These are phyloP conservation scores for Kryptopterus vitreolus DNA, from an alignment of 2,797 vertebrate genomes.

Conservation along the genomic window DNA sequence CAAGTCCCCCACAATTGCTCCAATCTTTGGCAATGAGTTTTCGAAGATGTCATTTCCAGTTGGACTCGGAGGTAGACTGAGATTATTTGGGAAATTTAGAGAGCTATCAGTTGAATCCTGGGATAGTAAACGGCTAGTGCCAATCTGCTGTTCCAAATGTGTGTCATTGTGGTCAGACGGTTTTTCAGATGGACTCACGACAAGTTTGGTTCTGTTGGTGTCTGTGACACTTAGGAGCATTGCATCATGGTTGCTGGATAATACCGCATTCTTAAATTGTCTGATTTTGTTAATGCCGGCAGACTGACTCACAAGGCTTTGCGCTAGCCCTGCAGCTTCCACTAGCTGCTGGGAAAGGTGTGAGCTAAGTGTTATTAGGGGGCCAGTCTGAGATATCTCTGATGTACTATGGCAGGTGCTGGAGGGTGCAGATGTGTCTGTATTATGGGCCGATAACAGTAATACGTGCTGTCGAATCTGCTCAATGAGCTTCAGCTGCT, in stretches of 20 bases:
- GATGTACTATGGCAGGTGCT: conserved; percentile 83
- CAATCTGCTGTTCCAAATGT: conserved; percentile 80
- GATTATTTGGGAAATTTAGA: conserved; percentile 67
- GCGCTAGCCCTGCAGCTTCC: conserved; percentile 93
- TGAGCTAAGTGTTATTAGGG: conserved; percentile 93
- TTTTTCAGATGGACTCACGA: conserved; percentile 72
- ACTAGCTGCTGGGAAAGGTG: conserved; percentile 98
- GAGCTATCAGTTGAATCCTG: conserved; percentile 79
- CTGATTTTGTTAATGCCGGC: conserved; percentile 93
- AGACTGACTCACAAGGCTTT: conserved; percentile 97
- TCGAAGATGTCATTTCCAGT: conserved; percentile 88
- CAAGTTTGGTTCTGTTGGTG: conserved; percentile 61
- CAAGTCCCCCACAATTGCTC: conserved; percentile 91
- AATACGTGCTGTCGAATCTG: conserved; percentile 97
- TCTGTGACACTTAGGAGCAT: conserved; percentile 56
- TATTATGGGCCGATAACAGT: conserved; percentile 87
- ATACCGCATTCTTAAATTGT: conserved; percentile 61
- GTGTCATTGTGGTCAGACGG: conserved; percentile 67
- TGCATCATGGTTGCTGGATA: conserved; percentile 65
- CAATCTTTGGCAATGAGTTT: conserved; percentile 84
- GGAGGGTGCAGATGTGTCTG: conserved; percentile 84
- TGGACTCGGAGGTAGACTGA: conserved; percentile 95
- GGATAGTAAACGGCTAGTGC: conserved; percentile 66
- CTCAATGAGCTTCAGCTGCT: conserved; percentile 96
- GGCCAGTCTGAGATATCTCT: conserved; percentile 85